Base-by-base conservation (phyloP, 2,797 vertebrate genomes). In the Euthynnus affinis region DNA sequence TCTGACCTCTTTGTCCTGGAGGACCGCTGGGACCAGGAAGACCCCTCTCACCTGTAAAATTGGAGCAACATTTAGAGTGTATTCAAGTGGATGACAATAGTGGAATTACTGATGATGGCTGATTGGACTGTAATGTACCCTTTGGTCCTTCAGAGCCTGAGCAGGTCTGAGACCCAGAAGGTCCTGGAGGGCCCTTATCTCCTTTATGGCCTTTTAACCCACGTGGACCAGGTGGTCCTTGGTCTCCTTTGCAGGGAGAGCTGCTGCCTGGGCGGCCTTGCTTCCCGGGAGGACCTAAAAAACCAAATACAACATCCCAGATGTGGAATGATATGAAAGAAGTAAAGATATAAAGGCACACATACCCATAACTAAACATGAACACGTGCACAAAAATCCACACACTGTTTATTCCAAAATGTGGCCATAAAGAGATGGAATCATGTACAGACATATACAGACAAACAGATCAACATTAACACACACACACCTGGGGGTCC, bases 151-250 rank as follows among this genome's bases (percentile, higher is more conserved):
- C 0, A 63, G 0, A 0, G 23, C 80, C 70, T n/a, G 0, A 37
- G 20, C n/a, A 2, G 1, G 2, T 0, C 0, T 7, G 57, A 78
- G 37, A 6, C 22, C 92, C 92, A 63, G 29, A 6, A 32, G 29
- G 29, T 71, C 92, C 92, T 49, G 22, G 76, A 27, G n/a, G 9
- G 12, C 92, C 93, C 13, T 17, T 61, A 4, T 48, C n/a, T 46
- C 91, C 92, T 46, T 66, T 91, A 6, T 0, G 7, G 9, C 92
- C 92, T 58, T 60, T 64, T 52, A 60, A 67, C 4, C 93, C 93
- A n/a, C 42, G 72, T 14, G 48, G 59, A 17, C 92, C 92, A 53
- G 1, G 0, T 48, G 46, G 76, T 27, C 93, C 93, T 34, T 57
- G 79, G 44, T 92, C 85, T 71, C 93, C 93, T 63, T 71, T 83